phyloP scores from a whole-genome alignment of 2,888 invertebrate species.

The Ophioninae sp. region DNA sequence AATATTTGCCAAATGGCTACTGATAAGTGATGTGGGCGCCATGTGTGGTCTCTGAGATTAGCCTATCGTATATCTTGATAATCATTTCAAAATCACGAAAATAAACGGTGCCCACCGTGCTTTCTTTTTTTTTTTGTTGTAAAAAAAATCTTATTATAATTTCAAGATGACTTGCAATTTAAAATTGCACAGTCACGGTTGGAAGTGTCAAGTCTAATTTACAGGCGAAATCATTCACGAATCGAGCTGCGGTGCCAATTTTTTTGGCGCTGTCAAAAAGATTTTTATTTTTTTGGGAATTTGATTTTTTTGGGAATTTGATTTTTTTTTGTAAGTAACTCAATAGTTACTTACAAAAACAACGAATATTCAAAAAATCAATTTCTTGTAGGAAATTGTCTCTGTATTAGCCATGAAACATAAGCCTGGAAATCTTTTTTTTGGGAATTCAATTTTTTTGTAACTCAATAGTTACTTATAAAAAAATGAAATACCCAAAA shows the following conservation, averaged over 20 bases:
- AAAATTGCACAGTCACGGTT: neutral
- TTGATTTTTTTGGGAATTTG: too few species aligned
- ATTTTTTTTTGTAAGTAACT: too few species aligned
- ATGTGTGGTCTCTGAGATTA: conserved; percentile 17
- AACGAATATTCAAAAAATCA: too few species aligned
- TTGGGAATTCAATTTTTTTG: too few species aligned
- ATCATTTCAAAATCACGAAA: conserved; percentile 9
- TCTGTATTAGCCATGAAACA: too few species aligned
- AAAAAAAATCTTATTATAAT: neutral
- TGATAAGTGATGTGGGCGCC: conserved; percentile 30
- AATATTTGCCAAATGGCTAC: conserved; percentile 30
- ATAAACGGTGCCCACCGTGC: conserved; percentile 11
- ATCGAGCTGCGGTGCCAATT: neutral
- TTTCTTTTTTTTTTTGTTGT: neutral
- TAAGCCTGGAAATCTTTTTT: too few species aligned
- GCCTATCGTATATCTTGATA: conserved; percentile 41
- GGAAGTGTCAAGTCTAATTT: neutral
- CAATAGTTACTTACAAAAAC: too few species aligned
- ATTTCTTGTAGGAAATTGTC: too few species aligned
- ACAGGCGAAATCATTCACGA: neutral
- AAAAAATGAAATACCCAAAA: too few species aligned
- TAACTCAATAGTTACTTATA: too few species aligned
- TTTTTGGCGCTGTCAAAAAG: too few species aligned
- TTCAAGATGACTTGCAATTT: neutral
- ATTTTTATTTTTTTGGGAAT: too few species aligned